Evolutionary conservation across 2,888 invertebrate genomes (phyloP), one percentile per base, ranked within the genome.

Genomic region (Laothoe populi): DNA sequence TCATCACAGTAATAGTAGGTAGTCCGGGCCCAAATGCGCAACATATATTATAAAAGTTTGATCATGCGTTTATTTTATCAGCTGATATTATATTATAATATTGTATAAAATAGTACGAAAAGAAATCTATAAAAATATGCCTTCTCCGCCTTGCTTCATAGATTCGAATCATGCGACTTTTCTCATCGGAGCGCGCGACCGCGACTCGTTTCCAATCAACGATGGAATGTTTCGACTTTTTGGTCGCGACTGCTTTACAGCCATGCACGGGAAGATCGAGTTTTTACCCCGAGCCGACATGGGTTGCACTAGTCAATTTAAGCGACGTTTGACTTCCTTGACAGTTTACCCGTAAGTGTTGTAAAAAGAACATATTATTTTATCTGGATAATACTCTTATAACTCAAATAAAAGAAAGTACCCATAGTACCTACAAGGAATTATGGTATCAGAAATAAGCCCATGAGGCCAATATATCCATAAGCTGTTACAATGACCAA

Each of bases 191-290:
- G 79, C 79, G 80, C 77, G 80, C 83, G 81, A 82, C 83, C 81
- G 82, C 84, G 84, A 86, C 87, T 88, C 80, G 88, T 83, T 86
- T 86, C 86, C 88, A 89, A 89, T 92, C 90, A 84, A 88, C 88
- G 90, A 89, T 85, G 90, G 89, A 88, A 91, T 88, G 89, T 82
- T 79, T 75, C 75, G 79, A 84, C 86, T 87, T 90, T 91, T 90
- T 87, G 88, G 87, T 87, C 83, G 83, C 74, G 76, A 74, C 73
- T 67, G 72, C 71, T 74, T 70, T 69, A 71, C 74, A 71, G 64
- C 69, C 72, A 73, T n/a, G n/a, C n/a, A n/a, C 70, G 78, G 79
- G 81, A 81, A 81, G 79, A 86, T 82, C 87, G 71, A 81, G 82
- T 87, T 87, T 87, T 88, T 86, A 79, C 77, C 70, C 78, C 72